Base-by-base conservation (phyloP, 2,888 invertebrate genomes). In the Scaptomyza polygonia region DNA sequence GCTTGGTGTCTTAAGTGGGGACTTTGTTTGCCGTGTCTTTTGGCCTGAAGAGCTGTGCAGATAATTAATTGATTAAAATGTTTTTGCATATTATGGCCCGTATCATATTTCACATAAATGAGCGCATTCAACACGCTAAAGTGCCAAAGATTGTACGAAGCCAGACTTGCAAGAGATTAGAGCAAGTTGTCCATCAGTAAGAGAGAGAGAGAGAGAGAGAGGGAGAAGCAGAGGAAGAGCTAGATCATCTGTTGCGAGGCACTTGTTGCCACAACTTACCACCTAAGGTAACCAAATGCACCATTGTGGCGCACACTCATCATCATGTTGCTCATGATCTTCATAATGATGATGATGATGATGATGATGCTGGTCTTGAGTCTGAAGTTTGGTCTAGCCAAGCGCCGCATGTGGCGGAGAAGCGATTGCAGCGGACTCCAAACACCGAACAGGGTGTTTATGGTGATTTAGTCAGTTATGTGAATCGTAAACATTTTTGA, bases 401-500 rank as follows among this genome's bases (percentile, higher is more conserved):
- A 67, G 68, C 83, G 68, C 82, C 76, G 72, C 80, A 77, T 72
- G 65, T 57, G 76, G 67, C 58, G 63, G 73, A 47, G 66, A 62
- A 61, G 44, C 64, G 49, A 55, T 42, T 54, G 61, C 63, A 66
- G 42, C 53, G 53, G 70, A 73, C 77, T 72, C 73, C 77, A 79
- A 88, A 79, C 83, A 83, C 86, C 78, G 86, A 90, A 90, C 87
- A 86, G 89, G 89, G 90, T 90, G 90, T 91, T 90, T 90, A 90
- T 91, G 89, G 90, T 90, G 91, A 91, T 90, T 90, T 90, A 91
- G 91, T 91, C 90, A 89, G 88, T 89, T 90, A 89, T 90, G 88
- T 90, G 89, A 88, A 89, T 90, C 90, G 90, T 90, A 91, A 91
- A 90, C 90, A 86, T 86, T 90, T 89, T 90, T 90, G 90, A 90